A percentile compares a stretch with the other conserved stretches of the same genome.
Conservation (phyloP, 2,113 vertebrate species). For the Calidris pygmaea region DNA sequence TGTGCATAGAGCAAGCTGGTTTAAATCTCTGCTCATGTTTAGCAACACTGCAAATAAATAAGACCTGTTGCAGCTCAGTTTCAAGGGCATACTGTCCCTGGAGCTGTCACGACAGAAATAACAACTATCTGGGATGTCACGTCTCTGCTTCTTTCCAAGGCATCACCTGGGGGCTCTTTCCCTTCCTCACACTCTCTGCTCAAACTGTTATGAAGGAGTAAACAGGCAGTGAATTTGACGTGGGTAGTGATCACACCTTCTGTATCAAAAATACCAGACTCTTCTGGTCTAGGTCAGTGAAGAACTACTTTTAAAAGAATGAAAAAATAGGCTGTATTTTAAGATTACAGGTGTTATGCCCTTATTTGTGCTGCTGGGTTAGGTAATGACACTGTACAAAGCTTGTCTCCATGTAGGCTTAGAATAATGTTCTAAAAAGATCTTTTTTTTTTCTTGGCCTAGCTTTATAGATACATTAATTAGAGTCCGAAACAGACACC, state of each 20-base stretch:
- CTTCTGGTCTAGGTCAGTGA: background rate
- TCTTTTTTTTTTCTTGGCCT: background rate
- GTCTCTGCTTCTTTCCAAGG: background rate
- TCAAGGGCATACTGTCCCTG: background rate
- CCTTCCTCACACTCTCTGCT: background rate
- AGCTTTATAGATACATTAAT: slow-evolving; percentile 92
- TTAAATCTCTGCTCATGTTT: background rate
- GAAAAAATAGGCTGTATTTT: background rate
- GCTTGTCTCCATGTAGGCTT: background rate
- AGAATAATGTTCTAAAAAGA: background rate
- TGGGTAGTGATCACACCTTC: background rate
- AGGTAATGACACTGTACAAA: background rate
- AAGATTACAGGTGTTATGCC: background rate
- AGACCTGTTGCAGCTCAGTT: background rate
- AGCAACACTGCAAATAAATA: background rate
- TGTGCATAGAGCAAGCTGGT: background rate
- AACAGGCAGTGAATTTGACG: background rate
- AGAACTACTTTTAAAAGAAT: background rate
- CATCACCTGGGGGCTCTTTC: background rate
- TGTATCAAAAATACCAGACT: background rate
- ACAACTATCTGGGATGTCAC: background rate
- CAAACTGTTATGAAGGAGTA: background rate
- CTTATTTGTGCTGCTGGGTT: background rate
- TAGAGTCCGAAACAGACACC: slow-evolving; percentile 90
- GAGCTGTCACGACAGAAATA: background rate